Conservation (phyloP, 2,888 invertebrate genomes). For the Iphiclides podalirius region DNA sequence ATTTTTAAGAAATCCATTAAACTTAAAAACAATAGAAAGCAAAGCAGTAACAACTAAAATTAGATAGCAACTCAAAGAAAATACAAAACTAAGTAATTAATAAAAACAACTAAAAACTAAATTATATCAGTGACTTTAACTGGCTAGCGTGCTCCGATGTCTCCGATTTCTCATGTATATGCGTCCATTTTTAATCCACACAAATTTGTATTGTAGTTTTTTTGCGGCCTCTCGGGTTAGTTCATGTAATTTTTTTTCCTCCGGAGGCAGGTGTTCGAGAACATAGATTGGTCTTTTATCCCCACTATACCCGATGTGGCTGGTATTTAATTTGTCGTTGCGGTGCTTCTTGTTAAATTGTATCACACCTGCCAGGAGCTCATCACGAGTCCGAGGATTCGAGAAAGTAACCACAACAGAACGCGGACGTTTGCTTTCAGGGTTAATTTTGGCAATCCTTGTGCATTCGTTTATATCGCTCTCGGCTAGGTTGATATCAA, state of each 20-base stretch:
- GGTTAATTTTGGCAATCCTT: conserved; percentile 23
- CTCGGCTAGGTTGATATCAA: conserved; percentile 24
- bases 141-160: conserved; percentile 7
- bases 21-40: neutral
- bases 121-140: neutral
- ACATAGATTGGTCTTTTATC: conserved; percentile 4
- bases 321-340: conserved; percentile 8
- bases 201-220: conserved; percentile 6
- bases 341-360: conserved; percentile 22
- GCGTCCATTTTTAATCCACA: conserved; percentile 8
- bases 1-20: neutral
- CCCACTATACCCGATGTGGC: neutral
- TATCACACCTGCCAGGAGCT: conserved; percentile 12
- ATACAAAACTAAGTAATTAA: neutral
- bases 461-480: conserved; percentile 24
- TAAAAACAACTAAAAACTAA: neutral
- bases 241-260: neutral
- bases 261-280: conserved; percentile 10
- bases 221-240: neutral
- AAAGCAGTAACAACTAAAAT: neutral
- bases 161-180: conserved; percentile 13
- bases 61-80: too few relatives aligned
- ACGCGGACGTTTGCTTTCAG: conserved; percentile 18
- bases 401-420: conserved; percentile 10
- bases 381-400: conserved; percentile 15